These are phyloP conservation scores for Fringilla coelebs DNA, from an alignment of 2,797 vertebrate species.

Conservation along the genomic window DNA sequence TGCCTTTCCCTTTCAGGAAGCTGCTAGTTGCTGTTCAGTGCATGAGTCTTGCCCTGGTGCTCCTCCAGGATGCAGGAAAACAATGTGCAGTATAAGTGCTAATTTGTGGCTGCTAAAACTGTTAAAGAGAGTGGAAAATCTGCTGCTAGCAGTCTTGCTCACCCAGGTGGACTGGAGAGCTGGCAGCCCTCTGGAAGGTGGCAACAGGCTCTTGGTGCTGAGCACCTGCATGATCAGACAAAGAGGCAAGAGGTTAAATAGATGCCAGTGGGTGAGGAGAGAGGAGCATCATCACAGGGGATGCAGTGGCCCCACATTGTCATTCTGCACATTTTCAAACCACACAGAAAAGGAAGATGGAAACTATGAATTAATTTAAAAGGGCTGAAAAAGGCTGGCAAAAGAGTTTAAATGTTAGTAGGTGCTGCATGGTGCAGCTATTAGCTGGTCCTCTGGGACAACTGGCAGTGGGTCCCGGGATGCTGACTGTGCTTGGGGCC, in stretches of 20 bases:
- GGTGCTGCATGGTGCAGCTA: neutral
- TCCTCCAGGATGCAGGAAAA: neutral
- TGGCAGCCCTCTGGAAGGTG: constrained; percentile 69
- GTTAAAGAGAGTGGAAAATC: neutral
- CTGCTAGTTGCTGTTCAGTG: neutral
- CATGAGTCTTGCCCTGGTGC: neutral
- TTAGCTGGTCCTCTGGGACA: neutral
- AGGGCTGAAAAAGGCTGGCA: neutral
- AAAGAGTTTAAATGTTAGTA: neutral
- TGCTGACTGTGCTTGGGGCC: rapidly evolving
- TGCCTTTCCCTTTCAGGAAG: neutral
- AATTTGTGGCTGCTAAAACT: neutral
- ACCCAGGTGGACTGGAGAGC: constrained; percentile 76
- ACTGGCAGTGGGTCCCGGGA: neutral
- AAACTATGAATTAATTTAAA: neutral
- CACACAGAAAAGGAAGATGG: neutral
- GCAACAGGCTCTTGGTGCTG: constrained; percentile 74
- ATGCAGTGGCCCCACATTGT: neutral
- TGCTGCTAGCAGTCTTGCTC: constrained; percentile 50
- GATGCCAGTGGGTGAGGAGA: neutral
- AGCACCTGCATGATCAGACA: constrained; percentile 55
- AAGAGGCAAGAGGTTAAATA: neutral
- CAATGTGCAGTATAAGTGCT: neutral
- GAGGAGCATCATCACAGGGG: rapidly evolving
- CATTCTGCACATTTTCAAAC: neutral